phyloP scores from a whole-genome alignment of 2,797 vertebrate genomes.

The Diglossa cyanea region DNA sequence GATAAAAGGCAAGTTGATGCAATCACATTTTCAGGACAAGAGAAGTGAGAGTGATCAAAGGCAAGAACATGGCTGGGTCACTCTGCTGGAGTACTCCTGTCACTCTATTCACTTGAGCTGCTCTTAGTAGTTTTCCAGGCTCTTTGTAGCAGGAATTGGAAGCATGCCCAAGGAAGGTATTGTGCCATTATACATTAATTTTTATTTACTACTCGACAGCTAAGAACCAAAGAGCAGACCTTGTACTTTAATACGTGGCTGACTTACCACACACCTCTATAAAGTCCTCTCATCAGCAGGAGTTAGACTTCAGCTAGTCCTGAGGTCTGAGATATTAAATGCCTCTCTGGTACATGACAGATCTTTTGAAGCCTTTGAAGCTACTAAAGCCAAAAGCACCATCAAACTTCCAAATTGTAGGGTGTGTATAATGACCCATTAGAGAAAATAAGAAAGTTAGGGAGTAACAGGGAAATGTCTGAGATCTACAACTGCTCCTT shows the following conservation, averaged over 20 bases:
- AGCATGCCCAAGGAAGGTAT: background rate
- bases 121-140: slow-evolving; percentile 10
- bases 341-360: background rate
- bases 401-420: background rate
- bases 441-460: background rate
- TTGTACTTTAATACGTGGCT: background rate
- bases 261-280: background rate
- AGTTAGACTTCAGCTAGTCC: background rate
- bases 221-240: background rate
- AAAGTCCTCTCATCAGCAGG: background rate
- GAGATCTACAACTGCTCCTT: background rate
- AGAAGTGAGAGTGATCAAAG: slow-evolving; percentile 14
- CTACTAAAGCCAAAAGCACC: background rate
- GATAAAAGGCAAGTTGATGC: slow-evolving; percentile 25
- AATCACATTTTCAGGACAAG: background rate
- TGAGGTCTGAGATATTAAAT: background rate
- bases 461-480: background rate
- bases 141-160: background rate
- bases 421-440: background rate
- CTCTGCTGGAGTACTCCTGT: background rate
- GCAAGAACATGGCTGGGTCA: background rate
- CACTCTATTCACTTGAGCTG: background rate
- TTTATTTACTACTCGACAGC: background rate
- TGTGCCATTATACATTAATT: background rate
- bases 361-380: slow-evolving; percentile 24